Base-by-base conservation (phyloP, 2,888 invertebrate species). In the Macrophya annulata region DNA sequence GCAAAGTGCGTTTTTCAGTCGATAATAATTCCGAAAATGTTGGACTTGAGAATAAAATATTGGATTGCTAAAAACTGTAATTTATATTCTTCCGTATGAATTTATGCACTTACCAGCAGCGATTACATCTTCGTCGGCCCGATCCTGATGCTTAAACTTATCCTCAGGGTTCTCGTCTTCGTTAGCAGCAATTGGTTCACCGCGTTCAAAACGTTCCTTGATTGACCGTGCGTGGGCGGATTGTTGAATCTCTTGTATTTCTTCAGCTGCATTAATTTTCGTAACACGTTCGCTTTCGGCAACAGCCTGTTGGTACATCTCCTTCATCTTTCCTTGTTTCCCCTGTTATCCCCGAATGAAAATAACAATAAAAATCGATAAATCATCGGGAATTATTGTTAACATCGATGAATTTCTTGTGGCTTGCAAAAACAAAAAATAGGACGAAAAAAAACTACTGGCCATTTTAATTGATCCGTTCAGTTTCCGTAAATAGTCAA, bases 241-340 rank as follows among this genome's bases (percentile, higher is more conserved):
- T 86, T 92, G 91, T 86, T 93, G 93, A 84, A 93, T 92, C 88
- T 93, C 93, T 86, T 93, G 93, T 83, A 93, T 92, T 88, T 93
- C 93, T 74, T 93, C 93, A 6, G 91, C 91, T 4, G 93, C 92
- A 86, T 93, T 93, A 87, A 92, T 92, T 90, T 93, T 93, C 65
- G 92, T 92, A 84, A 93, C 89, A 45, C 96, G 95, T 92, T 97
- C 97, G 86, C 97, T 97, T 90, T 97, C 97, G 89, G 96, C 96
- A 0, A 98, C 97, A 0, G 98, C 98, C 91, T 98, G 98, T 91
- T 98, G 98, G 92, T 98, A 98, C 95, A 97, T 96, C 91, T 98
- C 98, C 92, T 98, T 98, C 94, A 98, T 97, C 91, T 97, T 97
- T 0, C 96, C 97, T 94, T 98, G 98, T 92, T 98, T 98, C 15